phyloP scores from a whole-genome alignment of 2,113 vertebrate genomes.

The Pseudois nayaur region DNA sequence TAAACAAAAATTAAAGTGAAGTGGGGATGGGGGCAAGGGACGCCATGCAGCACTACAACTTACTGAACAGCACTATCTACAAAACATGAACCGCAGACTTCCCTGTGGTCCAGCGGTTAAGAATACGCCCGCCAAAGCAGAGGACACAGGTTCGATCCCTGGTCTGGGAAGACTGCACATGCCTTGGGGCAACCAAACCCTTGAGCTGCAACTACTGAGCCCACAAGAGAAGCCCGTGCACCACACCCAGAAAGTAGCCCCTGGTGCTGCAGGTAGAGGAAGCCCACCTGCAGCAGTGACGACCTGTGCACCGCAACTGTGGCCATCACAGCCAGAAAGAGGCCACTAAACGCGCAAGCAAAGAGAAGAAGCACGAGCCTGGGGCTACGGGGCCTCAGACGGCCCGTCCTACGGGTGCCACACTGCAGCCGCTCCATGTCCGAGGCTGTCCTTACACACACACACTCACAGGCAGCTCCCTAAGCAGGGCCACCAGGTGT shows the following conservation, averaged over 20 bases:
- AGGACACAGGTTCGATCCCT: background rate
- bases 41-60: background rate
- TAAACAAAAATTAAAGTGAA: background rate
- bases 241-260: background rate
- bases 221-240: background rate
- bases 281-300: background rate
- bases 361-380: background rate
- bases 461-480: background rate
- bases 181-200: background rate
- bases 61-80: background rate
- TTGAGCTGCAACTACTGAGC: background rate
- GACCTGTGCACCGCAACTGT: fast-evolving
- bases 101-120: background rate
- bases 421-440: fast-evolving
- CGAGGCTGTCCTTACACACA: background rate
- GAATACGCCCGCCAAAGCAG: background rate
- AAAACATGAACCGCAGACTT: background rate
- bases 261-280: background rate
- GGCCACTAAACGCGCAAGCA: fast-evolving
- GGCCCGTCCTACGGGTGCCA: background rate
- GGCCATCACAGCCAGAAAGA: background rate
- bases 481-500: background rate
- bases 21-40: background rate
- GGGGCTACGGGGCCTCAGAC: background rate
- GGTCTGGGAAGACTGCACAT: background rate